Base-by-base conservation (phyloP, 2,888 invertebrate species). In the Polietes domitor region DNA sequence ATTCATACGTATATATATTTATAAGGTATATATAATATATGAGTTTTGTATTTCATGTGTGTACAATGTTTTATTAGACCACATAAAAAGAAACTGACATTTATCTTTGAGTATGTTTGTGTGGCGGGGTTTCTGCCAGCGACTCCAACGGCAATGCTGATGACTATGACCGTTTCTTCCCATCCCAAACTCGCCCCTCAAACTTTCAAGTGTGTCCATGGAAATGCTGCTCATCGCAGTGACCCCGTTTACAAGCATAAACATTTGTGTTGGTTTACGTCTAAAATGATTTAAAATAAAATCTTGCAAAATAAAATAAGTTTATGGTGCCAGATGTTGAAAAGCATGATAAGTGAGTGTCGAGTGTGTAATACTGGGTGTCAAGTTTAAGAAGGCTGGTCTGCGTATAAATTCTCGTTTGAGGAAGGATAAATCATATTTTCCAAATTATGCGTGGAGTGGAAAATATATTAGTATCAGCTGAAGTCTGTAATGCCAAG, bases 1-100 rank as follows among this genome's bases (percentile, higher is more conserved):
- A n/a, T 47, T 47, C 9, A n/a, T n/a, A 9, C 21, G 21, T 9
- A 55, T 21, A 4, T 24, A 24, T 3, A 24, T 21, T 21, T 55
- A 19, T 55, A 9, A 24, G 9, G 7, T 21, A 55, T 21, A n/a
- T n/a, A 55, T 55, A 21, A 61, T 61, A 28, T 61, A 28, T 15
- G 61, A 61, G 24, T 58, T 58, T 37, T 28, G 12, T 58, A 9
- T 61, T 61, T 32, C 32, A 32, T 61, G 61, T 61, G n/a, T 32
- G 61, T 32, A 81, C 61, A 76, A 81, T 76, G 68, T 84, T 84
- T 84, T 81, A 84, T 84, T 77, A 78, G 65, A 72, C 68, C 78
- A 78, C 68, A 84, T 81, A 81, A 78, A 81, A 84, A 76, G 15
- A 21, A 68, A 12, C 58, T 73, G 81, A 61, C 78, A 76, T 78